Evolutionary conservation across 2,888 invertebrate genomes (phyloP), one percentile per base, ranked within the genome.

Genomic region (Isotomurus palustris): DNA sequence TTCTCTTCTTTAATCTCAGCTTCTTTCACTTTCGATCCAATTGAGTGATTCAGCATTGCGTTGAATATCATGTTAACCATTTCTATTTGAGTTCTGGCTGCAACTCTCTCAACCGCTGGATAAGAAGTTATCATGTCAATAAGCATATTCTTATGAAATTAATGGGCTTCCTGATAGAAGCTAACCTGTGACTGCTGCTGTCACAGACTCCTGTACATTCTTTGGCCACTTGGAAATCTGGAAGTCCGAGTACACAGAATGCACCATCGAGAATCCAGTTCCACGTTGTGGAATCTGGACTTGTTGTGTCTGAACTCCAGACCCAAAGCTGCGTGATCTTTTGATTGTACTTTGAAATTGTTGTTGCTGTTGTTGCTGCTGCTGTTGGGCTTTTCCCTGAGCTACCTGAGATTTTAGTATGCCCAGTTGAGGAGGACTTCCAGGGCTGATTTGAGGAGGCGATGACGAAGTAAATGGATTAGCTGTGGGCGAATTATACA

Each of bases 21-120:
- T 19, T 40, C 43, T 47, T 45, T 58, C 41, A 41, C 56, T 4
- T 55, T 14, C 36, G 47, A 44, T 17, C 28, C 44, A 22, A 43
- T 60, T 43, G 59, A 57, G n/a, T n/a, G n/a, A 21, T 51, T 49
- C n/a, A 70, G 53, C 56, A 69, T 60, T 3, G 63, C 58, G 17
- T 64, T 63, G 45, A 70, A 67, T 40, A 70, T 68, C 10, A 56
- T 53, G 40, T 62, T 64, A 12, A 69, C 69, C 70, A 70, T 69
- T 40, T 67, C 62, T 35, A 70, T 70, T 38, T 64, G 56, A 19
- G 62, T 62, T 29, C 70, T 49, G 1, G 68, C 67, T 4, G 68
- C 64, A 28, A 70, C 66, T 47, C 66, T 41, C 8, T 70, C 70
- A 8, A 62, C 67, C 14, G 66, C 68, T 62, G 27, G 17, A 40